phyloP scores from a whole-genome alignment of 2,888 invertebrate genomes.

The Amaurobius ferox region DNA sequence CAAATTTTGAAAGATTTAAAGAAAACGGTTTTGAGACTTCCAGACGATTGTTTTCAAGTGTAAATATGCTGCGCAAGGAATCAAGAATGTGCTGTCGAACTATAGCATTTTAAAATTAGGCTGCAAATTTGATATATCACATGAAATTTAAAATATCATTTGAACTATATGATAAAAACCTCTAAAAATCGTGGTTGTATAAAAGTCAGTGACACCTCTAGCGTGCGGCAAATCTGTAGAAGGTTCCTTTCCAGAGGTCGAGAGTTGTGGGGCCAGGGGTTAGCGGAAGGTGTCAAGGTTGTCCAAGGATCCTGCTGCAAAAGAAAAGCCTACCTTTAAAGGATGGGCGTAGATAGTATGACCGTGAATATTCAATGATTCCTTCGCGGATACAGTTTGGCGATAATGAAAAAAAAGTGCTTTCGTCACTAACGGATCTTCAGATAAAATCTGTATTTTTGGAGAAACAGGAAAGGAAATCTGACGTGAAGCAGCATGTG shows the following conservation, averaged over 20 bases:
- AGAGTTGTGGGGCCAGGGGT: background rate
- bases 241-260: conserved; percentile 4
- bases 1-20: no score
- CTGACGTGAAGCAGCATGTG: no score
- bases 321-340: background rate
- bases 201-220: background rate
- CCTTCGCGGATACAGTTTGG: background rate
- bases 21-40: no score
- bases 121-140: no score
- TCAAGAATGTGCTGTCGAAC: no score
- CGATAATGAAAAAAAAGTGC: background rate
- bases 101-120: no score
- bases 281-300: background rate
- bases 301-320: conserved; percentile 9
- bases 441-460: background rate
- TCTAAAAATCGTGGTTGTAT: background rate
- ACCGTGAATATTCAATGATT: conserved; percentile 5
- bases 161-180: no score
- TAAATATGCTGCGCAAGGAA: no score
- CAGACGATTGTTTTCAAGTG: no score
- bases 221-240: background rate
- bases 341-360: background rate
- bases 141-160: no score
- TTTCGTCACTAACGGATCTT: background rate
- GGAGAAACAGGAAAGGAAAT: no score